A percentile compares a stretch with the other conserved stretches of the same genome.
phyloP scores from a whole-genome alignment of 2,888 invertebrate genomes.

The Meta bourneti region DNA sequence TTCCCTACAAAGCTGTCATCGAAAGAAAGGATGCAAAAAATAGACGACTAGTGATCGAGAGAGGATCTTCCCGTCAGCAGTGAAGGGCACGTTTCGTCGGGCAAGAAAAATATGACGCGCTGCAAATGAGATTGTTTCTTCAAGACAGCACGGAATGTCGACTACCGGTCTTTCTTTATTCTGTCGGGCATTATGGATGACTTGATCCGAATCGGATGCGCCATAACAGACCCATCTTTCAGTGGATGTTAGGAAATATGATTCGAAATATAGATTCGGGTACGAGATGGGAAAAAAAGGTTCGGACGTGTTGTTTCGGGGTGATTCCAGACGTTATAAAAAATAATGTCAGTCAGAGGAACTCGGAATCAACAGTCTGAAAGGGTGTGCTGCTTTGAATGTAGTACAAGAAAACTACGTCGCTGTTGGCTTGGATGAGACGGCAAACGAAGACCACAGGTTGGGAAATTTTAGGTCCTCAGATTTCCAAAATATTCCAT shows the following conservation, averaged over 20 bases:
- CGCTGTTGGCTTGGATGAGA: no score
- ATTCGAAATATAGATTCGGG: background rate
- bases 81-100: constrained; percentile 16
- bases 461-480: no score
- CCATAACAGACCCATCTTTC: background rate
- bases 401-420: no score
- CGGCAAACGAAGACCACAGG: no score
- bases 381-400: no score
- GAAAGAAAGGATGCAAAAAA: background rate
- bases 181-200: background rate
- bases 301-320: background rate
- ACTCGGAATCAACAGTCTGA: no score
- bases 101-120: background rate
- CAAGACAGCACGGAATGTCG: constrained; percentile 12
- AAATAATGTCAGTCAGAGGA: no score
- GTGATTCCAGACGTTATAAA: background rate
- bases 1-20: background rate
- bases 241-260: background rate
- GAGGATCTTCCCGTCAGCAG: background rate
- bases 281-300: background rate
- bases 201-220: constrained; percentile 13
- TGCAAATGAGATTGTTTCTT: constrained; percentile 49
- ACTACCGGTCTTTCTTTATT: background rate
- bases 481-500: no score
- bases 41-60: background rate